phyloP scores from a whole-genome alignment of 2,113 vertebrate genomes.

The Dendrocopos noguchii region DNA sequence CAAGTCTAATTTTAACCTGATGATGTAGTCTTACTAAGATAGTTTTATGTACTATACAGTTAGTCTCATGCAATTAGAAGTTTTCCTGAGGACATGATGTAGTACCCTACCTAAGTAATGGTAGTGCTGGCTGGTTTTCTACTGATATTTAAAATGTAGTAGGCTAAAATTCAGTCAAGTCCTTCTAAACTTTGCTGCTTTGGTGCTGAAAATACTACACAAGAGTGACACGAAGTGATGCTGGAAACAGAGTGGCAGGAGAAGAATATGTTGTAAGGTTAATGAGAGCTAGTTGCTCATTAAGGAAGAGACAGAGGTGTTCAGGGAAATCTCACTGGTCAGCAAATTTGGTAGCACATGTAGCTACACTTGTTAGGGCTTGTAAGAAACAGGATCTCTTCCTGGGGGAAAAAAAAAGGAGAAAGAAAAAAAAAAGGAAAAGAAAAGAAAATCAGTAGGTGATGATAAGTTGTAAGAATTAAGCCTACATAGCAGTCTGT shows the following conservation, averaged over 20 bases:
- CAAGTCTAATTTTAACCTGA: not conserved
- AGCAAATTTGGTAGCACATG: not conserved
- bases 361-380: not conserved
- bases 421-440: not conserved
- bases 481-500: not conserved
- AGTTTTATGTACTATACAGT: not conserved
- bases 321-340: not conserved
- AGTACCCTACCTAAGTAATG: not conserved
- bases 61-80: not conserved
- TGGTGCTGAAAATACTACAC: not conserved
- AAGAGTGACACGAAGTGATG: not conserved
- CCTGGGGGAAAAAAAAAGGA: not conserved
- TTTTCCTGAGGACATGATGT: not conserved
- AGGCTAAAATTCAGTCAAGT: not conserved
- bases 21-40: not conserved
- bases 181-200: not conserved
- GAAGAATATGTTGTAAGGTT: not conserved
- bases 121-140: not conserved
- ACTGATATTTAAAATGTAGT: not conserved
- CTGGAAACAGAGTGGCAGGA: not conserved
- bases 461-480: not conserved
- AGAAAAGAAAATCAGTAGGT: not conserved
- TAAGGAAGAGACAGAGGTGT: not conserved
- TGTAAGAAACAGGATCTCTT: not conserved
- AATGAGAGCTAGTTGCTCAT: not conserved